Conservation (phyloP, 1,140 invertebrate species). For the Parasteatoda tepidariorum region DNA sequence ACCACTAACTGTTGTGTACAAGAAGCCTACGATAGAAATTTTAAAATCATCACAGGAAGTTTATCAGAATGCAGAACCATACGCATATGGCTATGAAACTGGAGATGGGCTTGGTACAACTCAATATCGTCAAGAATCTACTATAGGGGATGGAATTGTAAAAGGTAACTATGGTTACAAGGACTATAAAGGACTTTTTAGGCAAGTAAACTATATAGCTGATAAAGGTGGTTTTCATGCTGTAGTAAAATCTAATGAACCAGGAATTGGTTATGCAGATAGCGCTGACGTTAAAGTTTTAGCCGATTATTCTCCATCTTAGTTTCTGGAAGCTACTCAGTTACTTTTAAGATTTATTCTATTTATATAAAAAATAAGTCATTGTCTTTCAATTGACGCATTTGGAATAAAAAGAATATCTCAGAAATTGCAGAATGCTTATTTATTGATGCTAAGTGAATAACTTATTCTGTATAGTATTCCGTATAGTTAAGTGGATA, state of each 20-base stretch:
- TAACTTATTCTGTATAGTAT: too few species aligned
- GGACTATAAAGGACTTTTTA: conserved; percentile 40
- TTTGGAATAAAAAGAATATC: too few species aligned
- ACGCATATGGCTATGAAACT: conserved; percentile 58
- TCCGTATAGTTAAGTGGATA: too few species aligned
- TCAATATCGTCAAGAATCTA: conserved; percentile 58
- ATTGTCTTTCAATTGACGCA: too few species aligned
- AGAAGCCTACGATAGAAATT: too few species aligned
- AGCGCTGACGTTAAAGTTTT: conserved; percentile 24
- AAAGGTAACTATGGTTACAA: conserved; percentile 60
- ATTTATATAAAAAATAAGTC: background rate
- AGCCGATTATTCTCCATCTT: conserved; percentile 3
- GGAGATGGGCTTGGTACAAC: conserved; percentile 61
- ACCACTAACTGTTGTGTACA: too few species aligned
- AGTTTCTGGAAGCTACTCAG: too few species aligned
- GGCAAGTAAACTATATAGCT: conserved; percentile 46
- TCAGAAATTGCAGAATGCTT: too few species aligned
- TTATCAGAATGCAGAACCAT: too few species aligned
- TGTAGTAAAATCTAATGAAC: conserved; percentile 54
- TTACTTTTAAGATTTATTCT: background rate
- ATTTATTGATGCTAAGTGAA: too few species aligned
- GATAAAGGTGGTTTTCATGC: conserved; percentile 51
- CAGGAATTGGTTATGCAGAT: conserved; percentile 14
- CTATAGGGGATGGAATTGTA: conserved; percentile 34
- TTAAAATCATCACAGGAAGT: too few species aligned